Percentiles rank a stretch among this genome's conserved stretches.
Evolutionary conservation across 1,140 invertebrate species (phyloP).

Genomic region (Diabrotica undecimpunctata): DNA sequence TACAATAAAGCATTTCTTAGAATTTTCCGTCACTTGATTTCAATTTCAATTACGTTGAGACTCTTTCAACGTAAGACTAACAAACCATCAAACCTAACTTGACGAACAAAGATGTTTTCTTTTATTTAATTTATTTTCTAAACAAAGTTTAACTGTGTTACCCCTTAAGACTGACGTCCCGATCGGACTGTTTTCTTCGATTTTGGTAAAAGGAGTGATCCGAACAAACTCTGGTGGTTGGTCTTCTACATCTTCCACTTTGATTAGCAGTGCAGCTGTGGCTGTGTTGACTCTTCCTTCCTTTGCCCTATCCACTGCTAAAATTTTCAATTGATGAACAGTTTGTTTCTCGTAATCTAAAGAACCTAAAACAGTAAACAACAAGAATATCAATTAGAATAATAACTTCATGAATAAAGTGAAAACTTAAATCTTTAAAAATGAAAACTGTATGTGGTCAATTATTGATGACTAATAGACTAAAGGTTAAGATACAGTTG

Average conservation of each 20-base stretch:
- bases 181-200: conserved; percentile 78
- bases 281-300: conserved; percentile 78
- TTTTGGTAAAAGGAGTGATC: conserved; percentile 79
- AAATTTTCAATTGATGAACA: conserved; percentile 78
- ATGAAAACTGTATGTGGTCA: neutral
- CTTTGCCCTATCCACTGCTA: conserved; percentile 82
- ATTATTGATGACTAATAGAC: too few relatives aligned
- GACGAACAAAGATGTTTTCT: too few relatives aligned
- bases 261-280: conserved; percentile 81
- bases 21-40: too few relatives aligned
- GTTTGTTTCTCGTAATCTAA: conserved; percentile 88
- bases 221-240: conserved; percentile 86
- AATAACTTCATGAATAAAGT: neutral
- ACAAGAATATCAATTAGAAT: neutral
- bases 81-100: too few relatives aligned
- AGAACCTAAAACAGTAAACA: conserved; percentile 34
- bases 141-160: too few relatives aligned
- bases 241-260: conserved; percentile 85
- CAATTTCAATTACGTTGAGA: too few relatives aligned
- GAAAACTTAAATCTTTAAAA: neutral
- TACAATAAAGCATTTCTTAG: too few relatives aligned
- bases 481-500: too few relatives aligned
- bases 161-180: conserved; percentile 79
- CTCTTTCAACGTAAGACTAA: too few relatives aligned
- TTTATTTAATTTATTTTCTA: too few relatives aligned